phyloP scores from a whole-genome alignment of 2,888 invertebrate genomes.

The Napeogenes inachia region DNA sequence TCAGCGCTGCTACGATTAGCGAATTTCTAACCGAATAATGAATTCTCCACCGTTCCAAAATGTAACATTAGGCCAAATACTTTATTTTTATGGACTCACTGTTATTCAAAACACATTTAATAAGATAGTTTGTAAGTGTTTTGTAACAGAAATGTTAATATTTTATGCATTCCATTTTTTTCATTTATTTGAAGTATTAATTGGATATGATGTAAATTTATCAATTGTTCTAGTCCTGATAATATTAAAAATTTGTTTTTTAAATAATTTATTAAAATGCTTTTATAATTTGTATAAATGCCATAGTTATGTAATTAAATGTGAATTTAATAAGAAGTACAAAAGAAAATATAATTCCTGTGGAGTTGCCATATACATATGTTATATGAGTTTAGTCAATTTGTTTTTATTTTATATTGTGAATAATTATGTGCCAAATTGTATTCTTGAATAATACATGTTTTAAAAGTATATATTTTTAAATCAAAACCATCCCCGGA shows the following conservation, averaged over 20 bases:
- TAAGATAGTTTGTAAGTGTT: neutral
- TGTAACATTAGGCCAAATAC: slow-evolving; percentile 4
- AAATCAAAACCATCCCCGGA: slow-evolving; percentile 19
- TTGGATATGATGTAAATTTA: too few relatives aligned
- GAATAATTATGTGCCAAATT: slow-evolving; percentile 33
- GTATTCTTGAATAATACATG: slow-evolving; percentile 35
- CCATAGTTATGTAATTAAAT: neutral
- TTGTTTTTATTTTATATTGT: slow-evolving; percentile 14
- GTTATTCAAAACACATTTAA: neutral
- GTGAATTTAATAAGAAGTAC: slow-evolving; percentile 26
- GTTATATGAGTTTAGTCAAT: slow-evolving; percentile 18
- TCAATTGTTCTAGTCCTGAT: neutral
- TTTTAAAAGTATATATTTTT: slow-evolving; percentile 33
- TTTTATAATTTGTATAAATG: neutral
- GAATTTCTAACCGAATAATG: slow-evolving; percentile 15
- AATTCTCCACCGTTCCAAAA: slow-evolving; percentile 2
- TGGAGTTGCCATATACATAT: slow-evolving; percentile 21
- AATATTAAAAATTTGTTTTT: neutral
- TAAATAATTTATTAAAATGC: neutral
- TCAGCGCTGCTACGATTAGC: slow-evolving; percentile 27
- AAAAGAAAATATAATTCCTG: slow-evolving; percentile 22
- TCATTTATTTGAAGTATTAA: neutral
- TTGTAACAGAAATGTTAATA: too few relatives aligned
- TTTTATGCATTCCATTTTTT: neutral
- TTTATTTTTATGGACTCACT: slow-evolving; percentile 2